Base-by-base conservation (phyloP, 1,140 invertebrate species). In the Cotesia glomerata region DNA sequence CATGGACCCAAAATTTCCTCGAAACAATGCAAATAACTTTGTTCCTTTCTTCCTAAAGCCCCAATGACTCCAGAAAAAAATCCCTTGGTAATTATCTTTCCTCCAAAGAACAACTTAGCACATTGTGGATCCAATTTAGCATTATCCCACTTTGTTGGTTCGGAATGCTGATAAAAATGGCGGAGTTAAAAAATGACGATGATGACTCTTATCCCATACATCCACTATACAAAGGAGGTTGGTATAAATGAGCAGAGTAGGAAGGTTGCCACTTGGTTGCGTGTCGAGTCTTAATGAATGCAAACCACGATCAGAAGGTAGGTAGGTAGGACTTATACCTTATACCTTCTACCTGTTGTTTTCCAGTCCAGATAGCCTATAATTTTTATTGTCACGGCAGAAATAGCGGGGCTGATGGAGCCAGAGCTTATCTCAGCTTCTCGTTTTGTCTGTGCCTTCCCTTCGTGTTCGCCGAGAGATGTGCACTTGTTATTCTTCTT, bases 301-400 rank as follows among this genome's bases (percentile, higher is more conserved):
- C 89, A 89, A 89, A 87, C 86, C 87, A 88, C 88, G 88, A 89
- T 89, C 88, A 86, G 80, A 83, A 84, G 84, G 82, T 83, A 85
- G 85, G 58, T 26, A 26, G 26, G 26, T 81, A 79, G 79, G 58
- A 39, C n/a, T n/a, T 26, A 26, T 26, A 26, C 26, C 26, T 26
- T 26, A 26, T 26, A 73, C 71, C 71, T 80, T 85, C 87, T 88
- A 88, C 88, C 88, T 88, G 89, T 89, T 89, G 89, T 89, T 90
- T 89, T 89, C 89, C 88, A 89, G 86, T 88, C 85, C 87, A 89
- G 87, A 88, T 88, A 89, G 88, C 87, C 88, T 89, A 89, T 90
- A 89, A 89, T 89, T 90, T 89, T 90, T 90, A 89, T 90, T 90
- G 89, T 90, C 88, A 89, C 88, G 88, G 85, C 84, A 86, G 86